Base-by-base conservation (phyloP, 2,888 invertebrate species). In the Carabus problematicus region DNA sequence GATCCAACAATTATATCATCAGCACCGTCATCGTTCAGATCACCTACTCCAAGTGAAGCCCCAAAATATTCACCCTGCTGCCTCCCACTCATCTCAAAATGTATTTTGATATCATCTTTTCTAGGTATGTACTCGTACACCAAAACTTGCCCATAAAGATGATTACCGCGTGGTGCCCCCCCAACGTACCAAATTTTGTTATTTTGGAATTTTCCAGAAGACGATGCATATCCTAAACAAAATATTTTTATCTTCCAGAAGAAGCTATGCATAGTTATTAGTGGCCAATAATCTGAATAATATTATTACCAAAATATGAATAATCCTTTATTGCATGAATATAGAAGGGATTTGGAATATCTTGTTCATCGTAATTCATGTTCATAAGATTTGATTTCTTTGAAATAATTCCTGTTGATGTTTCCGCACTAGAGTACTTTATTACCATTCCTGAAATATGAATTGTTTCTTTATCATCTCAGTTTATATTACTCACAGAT, bases 51-150 rank as follows among this genome's bases (percentile, higher is more conserved):
- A 0, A 91, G 76, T 41, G 84, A 82, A 0, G 87, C 83, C 1
- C 90, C 90, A 73, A 89, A 91, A 75, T 89, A 89, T 3, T 88
- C 84, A 0, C 89, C 89, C 14, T 87, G 75, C 72, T 87, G 85
- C 0, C 81, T 79, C 0, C 88, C 88, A 40, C 7, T 40, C 66
- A 66, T 66, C 19, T 75, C 73, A 1, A 85, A 72, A 70, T 80
- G 82, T 0, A 78, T 79, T 56, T 74, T 76, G 7, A 70, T 45
- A 7, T 56, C 39, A 14, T 72, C 70, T 6, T 58, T 56, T 8
- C n/a, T 14, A 8, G 3, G 8, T 8, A 70, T 69, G 58, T 72
- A 75, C 19, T 72, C 72, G 58, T 67, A 75, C 11, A 75, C 43
- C 8, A 73, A 39, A 7, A 75, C 73, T 16, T 61, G 64, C 66